phyloP scores from a whole-genome alignment of 2,113 vertebrate genomes.

The Oncorhynchus kisutch region DNA sequence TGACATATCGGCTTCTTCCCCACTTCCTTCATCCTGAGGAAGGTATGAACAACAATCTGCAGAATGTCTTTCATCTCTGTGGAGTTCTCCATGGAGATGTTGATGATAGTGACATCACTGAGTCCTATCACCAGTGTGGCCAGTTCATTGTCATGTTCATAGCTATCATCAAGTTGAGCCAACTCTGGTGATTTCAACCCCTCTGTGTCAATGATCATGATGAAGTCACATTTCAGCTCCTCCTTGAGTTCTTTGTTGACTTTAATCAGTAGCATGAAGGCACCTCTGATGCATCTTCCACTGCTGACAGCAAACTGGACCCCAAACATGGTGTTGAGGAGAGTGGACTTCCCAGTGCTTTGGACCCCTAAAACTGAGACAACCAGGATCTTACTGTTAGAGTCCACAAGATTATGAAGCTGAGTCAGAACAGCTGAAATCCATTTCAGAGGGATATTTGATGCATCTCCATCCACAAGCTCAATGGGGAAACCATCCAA shows the following conservation, averaged over 20 bases:
- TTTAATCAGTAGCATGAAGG: slow-evolving; percentile 57
- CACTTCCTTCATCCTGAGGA: slow-evolving; percentile 63
- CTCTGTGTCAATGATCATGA: slow-evolving; percentile 75
- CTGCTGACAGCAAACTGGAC: slow-evolving; percentile 34
- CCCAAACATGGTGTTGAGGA: slow-evolving; percentile 81
- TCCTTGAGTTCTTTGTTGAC: slow-evolving; percentile 55
- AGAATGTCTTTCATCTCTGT: slow-evolving; percentile 69
- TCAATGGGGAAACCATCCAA: slow-evolving; percentile 30
- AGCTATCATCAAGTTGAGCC: slow-evolving; percentile 30
- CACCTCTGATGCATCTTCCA: slow-evolving; percentile 20
- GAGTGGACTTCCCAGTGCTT: slow-evolving; percentile 69
- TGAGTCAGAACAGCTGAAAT: too few relatives aligned
- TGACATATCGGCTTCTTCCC: slow-evolving; percentile 10
- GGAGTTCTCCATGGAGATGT: slow-evolving; percentile 48
- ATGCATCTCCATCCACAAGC: slow-evolving; percentile 48
- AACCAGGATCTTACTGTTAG: slow-evolving; percentile 35
- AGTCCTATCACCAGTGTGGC: too few relatives aligned
- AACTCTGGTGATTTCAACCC: slow-evolving; percentile 49
- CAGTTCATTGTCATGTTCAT: slow-evolving; percentile 42
- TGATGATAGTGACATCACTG: too few relatives aligned
- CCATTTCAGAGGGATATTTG: too few relatives aligned
- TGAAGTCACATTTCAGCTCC: slow-evolving; percentile 71
- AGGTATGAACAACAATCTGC: slow-evolving; percentile 55
- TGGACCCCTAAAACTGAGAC: slow-evolving; percentile 48
- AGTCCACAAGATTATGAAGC: too few relatives aligned